Conservation (phyloP, 2,113 vertebrate species). For the Mus spicilegus region DNA sequence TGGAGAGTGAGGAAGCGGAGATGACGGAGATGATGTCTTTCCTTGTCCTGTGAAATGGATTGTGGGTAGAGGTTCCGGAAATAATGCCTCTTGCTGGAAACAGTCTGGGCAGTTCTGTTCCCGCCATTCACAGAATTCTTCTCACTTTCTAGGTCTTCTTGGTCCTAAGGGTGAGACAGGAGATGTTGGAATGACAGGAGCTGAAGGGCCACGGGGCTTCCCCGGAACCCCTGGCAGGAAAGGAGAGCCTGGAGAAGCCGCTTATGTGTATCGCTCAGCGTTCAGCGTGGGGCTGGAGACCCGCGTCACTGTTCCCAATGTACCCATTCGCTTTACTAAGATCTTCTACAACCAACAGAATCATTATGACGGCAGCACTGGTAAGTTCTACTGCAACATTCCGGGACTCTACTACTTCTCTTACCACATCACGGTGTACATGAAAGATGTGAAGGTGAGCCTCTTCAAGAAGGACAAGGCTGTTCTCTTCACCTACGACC, state of each 20-base stretch:
- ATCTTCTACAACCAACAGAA: constrained; percentile 91
- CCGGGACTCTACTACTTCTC: constrained; percentile 90
- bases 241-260: constrained; percentile 87
- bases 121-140: constrained; percentile 37
- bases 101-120: not conserved
- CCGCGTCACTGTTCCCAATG: constrained; percentile 78
- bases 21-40: not conserved
- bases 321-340: constrained; percentile 91
- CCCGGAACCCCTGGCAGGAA: constrained; percentile 86
- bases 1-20: not conserved
- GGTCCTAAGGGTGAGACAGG: constrained; percentile 87
- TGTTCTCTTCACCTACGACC: constrained; percentile 89
- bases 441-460: constrained; percentile 88
- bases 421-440: constrained; percentile 91
- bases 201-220: constrained; percentile 84
- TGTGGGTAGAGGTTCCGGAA: not conserved
- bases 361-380: constrained; percentile 89
- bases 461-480: constrained; percentile 89
- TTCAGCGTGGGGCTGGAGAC: constrained; percentile 89
- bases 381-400: constrained; percentile 90
- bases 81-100: not conserved
- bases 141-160: constrained; percentile 83
- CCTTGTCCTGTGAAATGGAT: not conserved
- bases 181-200: constrained; percentile 79
- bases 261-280: constrained; percentile 87